Evolutionary conservation across 2,797 vertebrate species (phyloP).

Genomic region (Pangasius macronema): DNA sequence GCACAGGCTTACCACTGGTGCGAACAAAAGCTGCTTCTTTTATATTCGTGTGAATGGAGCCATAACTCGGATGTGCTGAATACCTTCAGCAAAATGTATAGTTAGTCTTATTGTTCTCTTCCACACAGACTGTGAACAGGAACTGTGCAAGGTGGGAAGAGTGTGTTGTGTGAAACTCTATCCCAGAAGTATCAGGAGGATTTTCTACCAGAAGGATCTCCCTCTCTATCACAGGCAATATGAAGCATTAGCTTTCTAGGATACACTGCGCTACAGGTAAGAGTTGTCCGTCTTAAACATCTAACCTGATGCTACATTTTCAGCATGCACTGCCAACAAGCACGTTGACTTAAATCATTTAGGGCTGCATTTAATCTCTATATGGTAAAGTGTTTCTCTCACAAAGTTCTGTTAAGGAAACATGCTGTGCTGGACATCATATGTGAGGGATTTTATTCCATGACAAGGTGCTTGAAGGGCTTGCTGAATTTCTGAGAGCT

Average conservation of each 20-base stretch:
- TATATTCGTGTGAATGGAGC: background rate
- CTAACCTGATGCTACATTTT: background rate
- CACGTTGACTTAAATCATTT: background rate
- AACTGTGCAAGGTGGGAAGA: background rate
- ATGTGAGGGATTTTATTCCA: background rate
- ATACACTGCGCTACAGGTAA: constrained; percentile 17
- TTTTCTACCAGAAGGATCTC: background rate
- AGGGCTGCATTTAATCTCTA: background rate
- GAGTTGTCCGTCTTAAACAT: background rate
- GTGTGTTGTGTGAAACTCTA: background rate
- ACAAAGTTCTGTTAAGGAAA: background rate
- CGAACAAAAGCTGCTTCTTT: constrained; percentile 12
- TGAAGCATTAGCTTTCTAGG: constrained; percentile 31
- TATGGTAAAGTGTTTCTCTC: background rate
- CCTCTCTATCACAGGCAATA: background rate
- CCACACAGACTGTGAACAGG: background rate
- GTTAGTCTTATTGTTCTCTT: constrained; percentile 20
- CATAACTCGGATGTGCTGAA: background rate
- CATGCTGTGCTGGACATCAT: too few species aligned
- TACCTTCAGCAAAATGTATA: background rate
- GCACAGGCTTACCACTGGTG: background rate
- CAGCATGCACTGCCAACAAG: background rate
- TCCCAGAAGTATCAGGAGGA: background rate
- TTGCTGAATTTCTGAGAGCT: background rate
- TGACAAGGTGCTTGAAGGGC: background rate